Percentiles rank a stretch among this genome's conserved stretches.
Conservation (phyloP, 1,140 invertebrate species). For the Pachypeltis micranthus region DNA sequence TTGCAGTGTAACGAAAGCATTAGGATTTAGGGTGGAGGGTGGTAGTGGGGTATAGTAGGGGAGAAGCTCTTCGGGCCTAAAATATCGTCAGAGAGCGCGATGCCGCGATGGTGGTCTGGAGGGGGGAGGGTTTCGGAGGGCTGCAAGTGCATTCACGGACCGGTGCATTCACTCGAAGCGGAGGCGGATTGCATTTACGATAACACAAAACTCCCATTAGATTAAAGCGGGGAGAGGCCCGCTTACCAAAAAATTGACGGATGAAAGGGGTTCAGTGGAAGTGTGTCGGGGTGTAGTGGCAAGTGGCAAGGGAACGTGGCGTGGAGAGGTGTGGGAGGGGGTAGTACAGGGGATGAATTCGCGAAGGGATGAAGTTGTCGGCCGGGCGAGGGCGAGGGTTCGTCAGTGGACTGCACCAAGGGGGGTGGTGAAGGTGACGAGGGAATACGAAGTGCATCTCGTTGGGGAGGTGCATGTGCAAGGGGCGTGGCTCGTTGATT, state of each 20-base stretch:
- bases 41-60: too few species aligned
- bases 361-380: too few species aligned
- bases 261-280: too few species aligned
- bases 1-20: too few species aligned
- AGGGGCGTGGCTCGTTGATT: slow-evolving; percentile 14
- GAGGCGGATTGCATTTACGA: background rate
- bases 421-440: background rate
- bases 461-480: slow-evolving; percentile 19
- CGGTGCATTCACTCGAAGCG: background rate
- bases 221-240: too few species aligned
- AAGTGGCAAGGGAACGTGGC: background rate
- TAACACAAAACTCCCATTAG: slow-evolving; percentile 7
- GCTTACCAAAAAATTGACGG: too few species aligned
- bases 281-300: too few species aligned
- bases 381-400: too few species aligned
- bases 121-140: background rate
- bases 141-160: background rate
- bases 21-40: background rate
- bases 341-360: too few species aligned
- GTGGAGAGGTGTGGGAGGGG: background rate
- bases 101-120: background rate
- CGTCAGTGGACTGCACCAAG: too few species aligned
- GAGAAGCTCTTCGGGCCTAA: too few species aligned
- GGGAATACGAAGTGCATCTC: slow-evolving; percentile 5
- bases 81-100: too few species aligned